A percentile compares a stretch with the other conserved stretches of the same genome.
Evolutionary conservation across 2,797 vertebrate genomes (phyloP).

Genomic region (Alcedo quadribrachys): DNA sequence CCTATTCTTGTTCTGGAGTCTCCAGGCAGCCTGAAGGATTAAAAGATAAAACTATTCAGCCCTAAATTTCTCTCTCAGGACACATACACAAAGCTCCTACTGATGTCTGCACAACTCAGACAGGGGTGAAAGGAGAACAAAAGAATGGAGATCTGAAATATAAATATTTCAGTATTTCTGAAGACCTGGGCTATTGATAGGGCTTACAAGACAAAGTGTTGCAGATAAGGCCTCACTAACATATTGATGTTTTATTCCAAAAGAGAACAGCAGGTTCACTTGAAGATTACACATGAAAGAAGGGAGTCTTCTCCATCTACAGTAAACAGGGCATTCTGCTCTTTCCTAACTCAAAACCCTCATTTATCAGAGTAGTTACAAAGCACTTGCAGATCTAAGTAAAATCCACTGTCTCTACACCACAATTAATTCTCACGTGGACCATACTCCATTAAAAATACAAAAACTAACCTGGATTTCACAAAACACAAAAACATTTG

Average conservation of each 20-base stretch:
- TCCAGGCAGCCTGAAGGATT: slow-evolving; percentile 87
- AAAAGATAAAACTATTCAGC: slow-evolving; percentile 20
- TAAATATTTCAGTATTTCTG: background rate
- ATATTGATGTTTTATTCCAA: background rate
- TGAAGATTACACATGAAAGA: background rate
- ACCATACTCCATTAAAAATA: background rate
- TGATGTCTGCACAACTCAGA: background rate
- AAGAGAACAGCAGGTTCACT: background rate
- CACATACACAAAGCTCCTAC: background rate
- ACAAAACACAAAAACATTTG: background rate
- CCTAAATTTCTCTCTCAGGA: background rate
- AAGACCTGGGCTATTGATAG: background rate
- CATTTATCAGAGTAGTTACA: background rate
- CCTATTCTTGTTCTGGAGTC: slow-evolving; percentile 93
- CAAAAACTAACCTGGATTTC: background rate
- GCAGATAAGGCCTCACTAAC: background rate
- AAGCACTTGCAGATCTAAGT: background rate
- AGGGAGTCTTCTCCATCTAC: background rate
- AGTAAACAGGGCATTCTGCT: background rate
- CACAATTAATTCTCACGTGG: background rate
- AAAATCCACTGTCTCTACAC: background rate
- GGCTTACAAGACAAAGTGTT: background rate
- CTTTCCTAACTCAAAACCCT: background rate
- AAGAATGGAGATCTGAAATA: background rate
- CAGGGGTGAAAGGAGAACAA: background rate